Evolutionary conservation across 2,888 invertebrate species (phyloP), one percentile per base, ranked within the genome.

Genomic region (Neoitamus cyanurus): DNA sequence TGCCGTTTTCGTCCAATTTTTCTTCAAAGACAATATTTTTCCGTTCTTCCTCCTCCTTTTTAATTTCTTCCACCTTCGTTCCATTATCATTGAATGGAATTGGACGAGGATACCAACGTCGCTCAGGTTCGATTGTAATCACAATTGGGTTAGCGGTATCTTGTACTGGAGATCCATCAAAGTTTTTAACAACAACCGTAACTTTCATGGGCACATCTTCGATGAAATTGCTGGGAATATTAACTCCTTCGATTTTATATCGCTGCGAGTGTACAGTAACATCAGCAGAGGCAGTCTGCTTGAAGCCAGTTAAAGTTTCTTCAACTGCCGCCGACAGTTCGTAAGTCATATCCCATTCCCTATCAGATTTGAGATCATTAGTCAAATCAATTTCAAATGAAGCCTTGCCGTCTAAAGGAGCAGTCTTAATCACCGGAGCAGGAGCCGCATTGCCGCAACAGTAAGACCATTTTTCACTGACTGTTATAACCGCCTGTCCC

Each of bases 221-320:
- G 90, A 97, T 97, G 91, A 97, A 99, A 87, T 95, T 95, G 87
- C 96, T 95, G 0, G 98, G 96, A 13, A 95, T 95, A 88, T 95
- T 94, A 25, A 97, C 94, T 82, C 96, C 92, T 85, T 95, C 94
- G 92, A 97, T 93, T 87, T 94, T 94, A 88, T 96, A 95, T 87
- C 94, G 94, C 88, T 96, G 94, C 84, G 94, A 94, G 90, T 96
- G 97, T 6, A 98, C 91, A 83, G 94, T 93, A 46, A 97, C 92
- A 86, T 95, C 93, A 1, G 94, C 92, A 0, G 95, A 93, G 15
- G 95, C 94, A 89, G 97, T 97, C 89, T 98, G 96, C 87, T 95
- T 94, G 80, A 97, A 94, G 1, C 90, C 91, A 3, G 98, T 98
- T 87, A 97, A 93, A 84, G 94, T 94, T 92, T 99, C 99, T 90